Conservation (phyloP, 2,888 invertebrate genomes). For the Germaria angustata region DNA sequence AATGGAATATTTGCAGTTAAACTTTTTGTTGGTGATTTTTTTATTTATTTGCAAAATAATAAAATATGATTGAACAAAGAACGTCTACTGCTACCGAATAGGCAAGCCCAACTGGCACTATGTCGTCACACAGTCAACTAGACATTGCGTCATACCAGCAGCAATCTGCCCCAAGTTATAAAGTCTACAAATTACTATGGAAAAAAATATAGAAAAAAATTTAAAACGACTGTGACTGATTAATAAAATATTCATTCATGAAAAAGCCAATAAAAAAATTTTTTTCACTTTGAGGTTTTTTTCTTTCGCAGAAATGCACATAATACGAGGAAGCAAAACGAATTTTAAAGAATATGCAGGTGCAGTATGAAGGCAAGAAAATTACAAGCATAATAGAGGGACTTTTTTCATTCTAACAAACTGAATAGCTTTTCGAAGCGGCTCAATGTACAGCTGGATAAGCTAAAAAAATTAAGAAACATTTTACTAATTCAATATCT, state of each 20-base stretch:
- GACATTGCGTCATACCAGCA: background rate
- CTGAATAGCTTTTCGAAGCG: no score
- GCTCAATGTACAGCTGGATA: no score
- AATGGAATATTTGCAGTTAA: conserved; percentile 15
- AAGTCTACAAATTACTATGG: conserved; percentile 45
- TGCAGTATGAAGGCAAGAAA: background rate
- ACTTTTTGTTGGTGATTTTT: background rate
- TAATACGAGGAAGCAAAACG: conserved; percentile 26
- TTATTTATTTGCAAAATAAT: conserved; percentile 18
- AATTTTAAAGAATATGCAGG: conserved; percentile 24
- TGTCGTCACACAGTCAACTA: background rate
- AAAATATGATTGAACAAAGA: conserved; percentile 23
- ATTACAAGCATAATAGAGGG: background rate
- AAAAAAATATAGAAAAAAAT: conserved; percentile 12
- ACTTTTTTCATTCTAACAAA: background rate
- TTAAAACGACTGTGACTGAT: conserved; percentile 23
- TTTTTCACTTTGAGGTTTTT: conserved; percentile 11
- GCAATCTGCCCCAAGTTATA: conserved; percentile 32
- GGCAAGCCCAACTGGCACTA: conserved; percentile 2
- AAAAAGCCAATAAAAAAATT: conserved; percentile 18
- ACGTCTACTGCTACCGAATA: background rate
- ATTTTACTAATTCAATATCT: no score
- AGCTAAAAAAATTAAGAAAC: no score
- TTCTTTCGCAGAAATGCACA: conserved; percentile 35
- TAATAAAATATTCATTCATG: conserved; percentile 56